Evolutionary conservation across 1,140 invertebrate genomes (phyloP).

Genomic region (Macrotrachela quadricornifera): DNA sequence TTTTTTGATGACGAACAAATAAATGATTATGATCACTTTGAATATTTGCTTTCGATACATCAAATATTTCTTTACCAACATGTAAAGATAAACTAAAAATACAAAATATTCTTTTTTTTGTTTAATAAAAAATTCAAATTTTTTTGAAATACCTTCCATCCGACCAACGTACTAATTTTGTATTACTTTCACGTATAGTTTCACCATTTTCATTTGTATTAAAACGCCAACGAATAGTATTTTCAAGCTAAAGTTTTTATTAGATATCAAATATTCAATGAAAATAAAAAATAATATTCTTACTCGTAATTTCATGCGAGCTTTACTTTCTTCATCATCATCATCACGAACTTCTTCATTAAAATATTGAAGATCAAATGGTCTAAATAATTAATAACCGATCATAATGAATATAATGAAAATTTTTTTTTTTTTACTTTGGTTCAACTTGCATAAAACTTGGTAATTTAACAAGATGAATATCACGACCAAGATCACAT

Average conservation of each 20-base stretch:
- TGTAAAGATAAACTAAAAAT: background rate
- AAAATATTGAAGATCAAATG: conserved; percentile 2
- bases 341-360: conserved; percentile 2
- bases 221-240: conserved; percentile 6
- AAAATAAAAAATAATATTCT: background rate
- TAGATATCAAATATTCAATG: background rate
- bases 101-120: background rate
- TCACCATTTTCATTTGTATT: conserved; percentile 1
- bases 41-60: conserved; percentile 2
- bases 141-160: background rate
- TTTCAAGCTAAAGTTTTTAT: background rate
- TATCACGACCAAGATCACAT: conserved; percentile 2
- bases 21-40: conserved; percentile 8
- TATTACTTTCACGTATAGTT: background rate
- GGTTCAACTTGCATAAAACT: conserved; percentile 6
- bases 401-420: background rate
- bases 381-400: background rate
- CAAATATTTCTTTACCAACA: conserved; percentile 7
- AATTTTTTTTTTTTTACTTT: background rate
- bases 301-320: conserved; percentile 3
- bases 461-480: conserved; percentile 7
- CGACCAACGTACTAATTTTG: conserved; percentile 8
- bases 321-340: conserved; percentile 5
- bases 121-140: background rate
- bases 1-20: conserved; percentile 4